Base-by-base conservation (phyloP, 2,888 invertebrate species). In the Caenorhabditis sp. region DNA sequence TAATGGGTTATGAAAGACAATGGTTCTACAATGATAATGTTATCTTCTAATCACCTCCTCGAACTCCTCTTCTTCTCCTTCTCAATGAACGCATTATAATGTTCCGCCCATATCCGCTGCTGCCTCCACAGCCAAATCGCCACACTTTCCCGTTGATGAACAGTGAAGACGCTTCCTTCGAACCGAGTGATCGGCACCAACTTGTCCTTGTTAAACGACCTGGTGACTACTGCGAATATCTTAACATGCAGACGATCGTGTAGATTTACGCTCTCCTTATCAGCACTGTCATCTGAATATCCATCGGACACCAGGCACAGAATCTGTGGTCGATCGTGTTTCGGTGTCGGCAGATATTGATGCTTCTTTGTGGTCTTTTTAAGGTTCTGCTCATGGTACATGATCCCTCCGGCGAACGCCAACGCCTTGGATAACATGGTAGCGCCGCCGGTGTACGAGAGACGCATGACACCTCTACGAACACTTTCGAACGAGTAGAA, bases 81-180 rank as follows among this genome's bases (percentile, higher is more conserved):
- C 37, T 80, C 80, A 28, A 77, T 69, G 15, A 77, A 76, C n/a
- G 50, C 62, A 40, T 71, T 68, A 51, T 77, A 82, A 68, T 82
- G 61, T 51, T 82, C 77, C 4, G 71, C 77, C 81, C 81, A 82
- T 51, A 72, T 77, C 24, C 64, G 58, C 83, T 90, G 90, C 47
- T 90, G 88, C 51, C 88, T 72, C 89, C 90, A 89, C 58, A 90
- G 56, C 90, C 90, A 90, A 55, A 89, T 87, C 53, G 86, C 88
- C n/a, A 90, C 80, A 9, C 88, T 87, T 68, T 90, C 90, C 56
- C 83, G 76, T 56, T 90, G 88, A 47, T 88, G 87, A 55, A 90
- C 80, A 0, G 85, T 76, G 68, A 90, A 90, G 9, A 90, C 83
- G 20, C 87, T 81, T n/a, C 90, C 90, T 18, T 89, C 89, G 62